A percentile compares a stretch with the other conserved stretches of the same genome.
Conservation (phyloP, 2,888 invertebrate genomes). For the Coenonympha glycerion region DNA sequence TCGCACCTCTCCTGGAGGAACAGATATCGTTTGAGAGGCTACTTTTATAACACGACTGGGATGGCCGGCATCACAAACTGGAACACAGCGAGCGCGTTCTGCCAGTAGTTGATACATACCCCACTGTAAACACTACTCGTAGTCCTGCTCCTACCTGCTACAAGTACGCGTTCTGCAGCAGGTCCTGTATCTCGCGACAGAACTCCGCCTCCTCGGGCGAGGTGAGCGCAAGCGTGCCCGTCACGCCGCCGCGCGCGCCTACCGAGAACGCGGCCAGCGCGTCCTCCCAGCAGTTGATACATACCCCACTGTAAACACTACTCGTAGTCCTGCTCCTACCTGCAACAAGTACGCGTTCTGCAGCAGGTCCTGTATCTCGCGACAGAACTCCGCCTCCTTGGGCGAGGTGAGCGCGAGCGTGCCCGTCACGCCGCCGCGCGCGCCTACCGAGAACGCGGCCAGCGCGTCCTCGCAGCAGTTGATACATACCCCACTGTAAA, state of each 20-base stretch:
- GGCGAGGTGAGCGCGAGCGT: constrained; percentile 84
- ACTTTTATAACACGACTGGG: too few relatives aligned
- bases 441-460: constrained; percentile 76
- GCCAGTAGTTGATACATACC: too few relatives aligned
- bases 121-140: constrained; percentile 88
- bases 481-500: constrained; percentile 83
- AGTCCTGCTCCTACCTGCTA: constrained; percentile 64
- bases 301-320: constrained; percentile 87
- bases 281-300: too few relatives aligned
- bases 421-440: constrained; percentile 70
- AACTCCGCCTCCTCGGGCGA: constrained; percentile 91
- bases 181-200: constrained; percentile 85
- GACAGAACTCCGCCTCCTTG: constrained; percentile 89
- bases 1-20: constrained; percentile 87
- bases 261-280: constrained; percentile 76
- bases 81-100: constrained; percentile 74
- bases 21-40: not conserved
- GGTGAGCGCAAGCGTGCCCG: constrained; percentile 80
- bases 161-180: constrained; percentile 88
- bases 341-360: constrained; percentile 88
- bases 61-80: too few relatives aligned
- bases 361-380: constrained; percentile 86
- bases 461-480: too few relatives aligned
- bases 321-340: constrained; percentile 58
- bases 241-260: constrained; percentile 72